Base-by-base conservation (phyloP, 2,113 vertebrate species). In the Gambusia affinis region DNA sequence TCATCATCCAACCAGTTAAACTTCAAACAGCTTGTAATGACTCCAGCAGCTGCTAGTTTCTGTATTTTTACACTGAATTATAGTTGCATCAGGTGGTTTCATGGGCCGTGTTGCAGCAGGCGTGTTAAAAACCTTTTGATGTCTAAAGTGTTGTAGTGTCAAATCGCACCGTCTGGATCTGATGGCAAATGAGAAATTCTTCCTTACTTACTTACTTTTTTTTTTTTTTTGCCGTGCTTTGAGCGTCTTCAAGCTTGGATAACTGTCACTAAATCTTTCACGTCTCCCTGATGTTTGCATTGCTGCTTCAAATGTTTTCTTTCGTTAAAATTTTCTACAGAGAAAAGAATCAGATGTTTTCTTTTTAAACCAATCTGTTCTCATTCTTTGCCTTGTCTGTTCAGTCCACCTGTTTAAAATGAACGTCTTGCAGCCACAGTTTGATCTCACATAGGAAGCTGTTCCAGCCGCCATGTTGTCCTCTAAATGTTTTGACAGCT, bases 401-500 rank as follows among this genome's bases (percentile, higher is more conserved):
- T 44, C 62, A 30, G 77, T 89, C 87, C 90, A 91, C 92, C 92
- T 93, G 92, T 89, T 90, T 1, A 11, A 37, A 87, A 69, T 15
- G 76, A 84, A 27, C 17, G 66, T 70, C 78, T n/a, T 75, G 85
- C 29, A 15, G 68, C 75, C 71, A 77, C 33, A 70, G 33, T 64
- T 76, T 76, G 72, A 76, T 78, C 68, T 67, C 57, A n/a, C 82
- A 78, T 77, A 76, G 17, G 67, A 75, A 80, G 72, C 67, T 54
- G 69, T 74, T 67, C 75, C 44, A 19, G 44, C 44, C 30, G 64
- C 74, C n/a, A 63, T 42, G 71, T 77, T 80, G 76, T 71, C 81
- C 86, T 79, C 84, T 85, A 78, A 73, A 81, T 88, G 85, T 87
- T 90, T 86, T 90, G 91, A 91, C 91, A 92, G 87, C 87, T 84